These are phyloP conservation scores for Scaptomyza parva DNA, from an alignment of 2,888 invertebrate species.

Conservation along the genomic window DNA sequence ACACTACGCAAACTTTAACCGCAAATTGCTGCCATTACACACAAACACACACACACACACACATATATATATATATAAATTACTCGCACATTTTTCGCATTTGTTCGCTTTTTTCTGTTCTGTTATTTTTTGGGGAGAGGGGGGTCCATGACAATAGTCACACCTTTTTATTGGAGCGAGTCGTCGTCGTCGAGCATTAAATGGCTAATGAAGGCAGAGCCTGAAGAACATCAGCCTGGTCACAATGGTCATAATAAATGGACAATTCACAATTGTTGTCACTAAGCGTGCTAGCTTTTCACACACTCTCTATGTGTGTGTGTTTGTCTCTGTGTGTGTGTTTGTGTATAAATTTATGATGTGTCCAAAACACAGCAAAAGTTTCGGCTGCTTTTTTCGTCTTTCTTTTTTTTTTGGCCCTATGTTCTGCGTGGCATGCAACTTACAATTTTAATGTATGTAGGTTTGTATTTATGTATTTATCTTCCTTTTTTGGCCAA, in stretches of 20 bases:
- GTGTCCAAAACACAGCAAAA: constrained; percentile 35
- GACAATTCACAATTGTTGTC: constrained; percentile 52
- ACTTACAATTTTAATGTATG: constrained; percentile 14
- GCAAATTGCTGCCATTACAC: constrained; percentile 49
- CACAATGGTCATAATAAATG: constrained; percentile 49
- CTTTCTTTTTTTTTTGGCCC: constrained; percentile 22
- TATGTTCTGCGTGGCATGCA: constrained; percentile 30
- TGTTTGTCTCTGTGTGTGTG: constrained; percentile 14
- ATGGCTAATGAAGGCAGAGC: constrained; percentile 70
- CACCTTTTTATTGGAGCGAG: constrained; percentile 69
- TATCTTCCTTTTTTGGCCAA: neutral
- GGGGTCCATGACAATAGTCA: constrained; percentile 70
- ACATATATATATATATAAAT: constrained; percentile 18
- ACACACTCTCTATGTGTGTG: neutral
- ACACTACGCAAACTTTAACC: constrained; percentile 28
- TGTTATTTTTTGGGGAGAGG: constrained; percentile 9
- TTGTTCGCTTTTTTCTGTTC: constrained; percentile 1
- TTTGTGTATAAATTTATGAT: constrained; percentile 48
- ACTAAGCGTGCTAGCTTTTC: constrained; percentile 15
- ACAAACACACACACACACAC: neutral
- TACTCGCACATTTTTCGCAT: constrained; percentile 38
- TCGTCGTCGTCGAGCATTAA: too few species aligned
- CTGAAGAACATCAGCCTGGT: constrained; percentile 19
- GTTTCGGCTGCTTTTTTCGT: neutral
- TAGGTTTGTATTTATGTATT: neutral